Evolutionary conservation across 2,797 vertebrate genomes (phyloP).

Genomic region (Ptychadena robeensis): DNA sequence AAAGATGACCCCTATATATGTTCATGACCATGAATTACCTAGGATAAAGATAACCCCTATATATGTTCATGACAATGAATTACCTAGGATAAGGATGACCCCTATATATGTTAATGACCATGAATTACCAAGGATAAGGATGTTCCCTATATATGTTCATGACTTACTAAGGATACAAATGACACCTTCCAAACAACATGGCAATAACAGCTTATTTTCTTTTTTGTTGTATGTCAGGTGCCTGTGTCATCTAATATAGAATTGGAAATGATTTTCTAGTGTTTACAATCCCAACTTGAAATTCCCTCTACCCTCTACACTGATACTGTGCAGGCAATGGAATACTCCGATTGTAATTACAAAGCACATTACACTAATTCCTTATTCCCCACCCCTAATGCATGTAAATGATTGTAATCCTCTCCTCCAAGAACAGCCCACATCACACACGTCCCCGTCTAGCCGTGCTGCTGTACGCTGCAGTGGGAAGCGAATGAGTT

Average conservation of each 20-base stretch:
- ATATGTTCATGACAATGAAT: too few relatives aligned
- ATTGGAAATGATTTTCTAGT: neutral
- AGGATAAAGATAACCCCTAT: too few relatives aligned
- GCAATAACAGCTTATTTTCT: too few relatives aligned
- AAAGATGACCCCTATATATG: too few relatives aligned
- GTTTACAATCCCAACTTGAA: neutral
- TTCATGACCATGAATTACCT: too few relatives aligned
- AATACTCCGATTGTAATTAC: constrained; percentile 44
- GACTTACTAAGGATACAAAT: too few relatives aligned
- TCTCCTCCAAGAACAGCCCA: constrained; percentile 32
- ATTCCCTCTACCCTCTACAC: neutral
- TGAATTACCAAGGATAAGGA: too few relatives aligned
- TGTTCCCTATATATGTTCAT: too few relatives aligned
- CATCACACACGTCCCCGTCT: constrained; percentile 22
- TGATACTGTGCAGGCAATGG: constrained; percentile 12
- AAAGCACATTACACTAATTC: constrained; percentile 46
- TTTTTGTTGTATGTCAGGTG: neutral
- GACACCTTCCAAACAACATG: too few relatives aligned
- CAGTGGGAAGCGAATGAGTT: constrained; percentile 3
- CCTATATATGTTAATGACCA: too few relatives aligned
- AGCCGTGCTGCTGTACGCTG: constrained; percentile 11
- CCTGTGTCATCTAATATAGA: neutral
- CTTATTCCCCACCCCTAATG: constrained; percentile 44
- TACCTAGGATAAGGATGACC: too few relatives aligned
- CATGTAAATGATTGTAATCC: constrained; percentile 45